phyloP scores from a whole-genome alignment of 2,888 invertebrate genomes.

The Tipula vernalis region DNA sequence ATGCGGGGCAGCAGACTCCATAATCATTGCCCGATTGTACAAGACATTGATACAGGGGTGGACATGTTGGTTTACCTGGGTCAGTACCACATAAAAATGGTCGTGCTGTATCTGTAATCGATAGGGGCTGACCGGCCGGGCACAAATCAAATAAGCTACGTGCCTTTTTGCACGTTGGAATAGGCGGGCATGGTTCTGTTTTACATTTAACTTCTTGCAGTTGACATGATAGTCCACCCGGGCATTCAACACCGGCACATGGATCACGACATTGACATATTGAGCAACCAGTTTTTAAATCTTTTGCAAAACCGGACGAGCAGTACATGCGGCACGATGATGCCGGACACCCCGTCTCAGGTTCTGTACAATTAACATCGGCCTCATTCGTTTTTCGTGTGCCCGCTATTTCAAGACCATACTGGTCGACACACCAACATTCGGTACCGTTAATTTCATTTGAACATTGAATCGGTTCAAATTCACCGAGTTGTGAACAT shows the following conservation, averaged over 20 bases:
- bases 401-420: constrained; percentile 66
- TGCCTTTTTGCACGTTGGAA: constrained; percentile 71
- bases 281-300: constrained; percentile 56
- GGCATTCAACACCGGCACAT: constrained; percentile 61
- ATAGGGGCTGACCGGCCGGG: constrained; percentile 59
- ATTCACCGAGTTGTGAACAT: constrained; percentile 57
- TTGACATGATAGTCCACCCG: constrained; percentile 62
- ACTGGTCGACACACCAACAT: constrained; percentile 76
- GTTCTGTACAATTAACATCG: constrained; percentile 25
- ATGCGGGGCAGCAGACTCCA: constrained; percentile 76
- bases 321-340: constrained; percentile 80
- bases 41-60: constrained; percentile 66
- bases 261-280: constrained; percentile 73
- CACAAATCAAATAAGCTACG: constrained; percentile 66
- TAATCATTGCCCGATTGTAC: constrained; percentile 73
- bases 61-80: constrained; percentile 71
- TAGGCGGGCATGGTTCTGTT: constrained; percentile 68
- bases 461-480: constrained; percentile 65
- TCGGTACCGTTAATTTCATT: constrained; percentile 51
- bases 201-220: constrained; percentile 66
- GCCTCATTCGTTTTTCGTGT: constrained; percentile 43
- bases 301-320: constrained; percentile 64
- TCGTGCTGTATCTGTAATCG: constrained; percentile 57
- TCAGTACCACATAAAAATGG: constrained; percentile 74
- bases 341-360: constrained; percentile 57